Base-by-base conservation (phyloP, 1,140 invertebrate species). In the Ganaspis sp. region DNA sequence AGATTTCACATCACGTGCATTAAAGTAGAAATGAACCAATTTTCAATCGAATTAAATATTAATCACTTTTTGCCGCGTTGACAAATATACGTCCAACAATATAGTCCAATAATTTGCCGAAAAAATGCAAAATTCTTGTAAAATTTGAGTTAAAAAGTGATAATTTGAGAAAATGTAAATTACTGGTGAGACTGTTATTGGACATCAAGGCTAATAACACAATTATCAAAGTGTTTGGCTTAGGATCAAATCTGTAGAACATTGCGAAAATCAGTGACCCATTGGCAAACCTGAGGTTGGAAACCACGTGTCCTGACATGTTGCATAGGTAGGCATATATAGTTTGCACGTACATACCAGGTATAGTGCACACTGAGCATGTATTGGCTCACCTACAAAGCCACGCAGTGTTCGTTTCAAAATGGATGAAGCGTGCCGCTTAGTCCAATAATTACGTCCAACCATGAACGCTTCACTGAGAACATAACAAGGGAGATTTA, bases 251-350 rank as follows among this genome's bases (percentile, higher is more conserved):
- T 72, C 72, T 75, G 37, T 29, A 38, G 42, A 29, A 19, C 58
- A 78, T 82, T 75, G 83, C 80, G 85, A 86, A 84, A 87, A 87
- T 88, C 83, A 77, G 81, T 83, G 78, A 81, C 82, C 77, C 82
- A 81, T 79, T 88, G 84, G 86, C 83, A 86, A 85, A 78, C 64
- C 78, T 77, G 84, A 82, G 86, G 85, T 85, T 85, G 83, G 80
- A 83, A 87, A 82, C 87, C 87, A 88, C 85, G 87, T 89, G 87
- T 88, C 79, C 82, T 87, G 84, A 88, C 87, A 87, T 84, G 87
- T 87, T 88, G 86, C 85, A 86, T 86, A 87, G 86, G 86, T 80
- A 71, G 82, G 70, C 72, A 81, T 87, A 87, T 87, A 87, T 85
- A 81, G 78, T 79, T 54, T 49, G 82, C 84, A 82, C 86, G 82